Evolutionary conservation across 92 coral and sea anemone species (phyloP).

Genomic region (Siderastrea siderea): DNA sequence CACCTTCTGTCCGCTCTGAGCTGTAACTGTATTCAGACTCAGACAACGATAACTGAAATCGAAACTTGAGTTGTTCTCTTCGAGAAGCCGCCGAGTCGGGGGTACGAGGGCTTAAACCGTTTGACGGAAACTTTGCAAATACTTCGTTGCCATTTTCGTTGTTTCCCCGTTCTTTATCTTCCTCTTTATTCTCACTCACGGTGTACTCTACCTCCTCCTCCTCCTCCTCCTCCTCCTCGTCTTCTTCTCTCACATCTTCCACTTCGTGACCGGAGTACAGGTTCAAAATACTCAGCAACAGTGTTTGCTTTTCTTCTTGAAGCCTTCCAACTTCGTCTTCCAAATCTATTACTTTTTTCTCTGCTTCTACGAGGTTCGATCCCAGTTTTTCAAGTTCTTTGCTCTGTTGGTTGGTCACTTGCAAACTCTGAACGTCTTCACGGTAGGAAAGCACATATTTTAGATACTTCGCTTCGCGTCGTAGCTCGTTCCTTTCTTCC

Average conservation of each 20-base stretch:
- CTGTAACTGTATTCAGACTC: conserved; percentile 80
- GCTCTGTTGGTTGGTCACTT: conserved; percentile 70
- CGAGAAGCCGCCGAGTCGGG: conserved; percentile 32
- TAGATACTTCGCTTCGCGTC: conserved; percentile 89
- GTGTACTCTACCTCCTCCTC: neutral
- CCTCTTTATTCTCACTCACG: conserved; percentile 21
- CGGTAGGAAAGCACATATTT: conserved; percentile 96
- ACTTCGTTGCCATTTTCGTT: conserved; percentile 6
- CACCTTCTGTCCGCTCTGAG: conserved; percentile 69
- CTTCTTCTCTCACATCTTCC: conserved; percentile 60
- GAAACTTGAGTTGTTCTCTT: conserved; percentile 44
- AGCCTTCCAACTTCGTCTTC: conserved; percentile 90
- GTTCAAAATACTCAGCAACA: conserved; percentile 82
- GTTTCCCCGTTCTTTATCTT: neutral
- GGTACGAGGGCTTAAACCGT: conserved; percentile 1
- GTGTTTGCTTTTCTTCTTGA: conserved; percentile 89
- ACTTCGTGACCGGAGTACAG: conserved; percentile 72
- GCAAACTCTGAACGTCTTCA: conserved; percentile 86
- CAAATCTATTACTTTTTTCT: conserved; percentile 82
- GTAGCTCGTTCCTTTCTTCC: conserved; percentile 80
- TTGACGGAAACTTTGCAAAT: neutral
- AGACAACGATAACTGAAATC: conserved; percentile 56
- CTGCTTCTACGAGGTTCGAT: conserved; percentile 89
- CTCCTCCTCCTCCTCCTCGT: conserved; percentile 52
- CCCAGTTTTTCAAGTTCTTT: conserved; percentile 85